Conservation (phyloP, 2,113 vertebrate genomes). For the Etia nguti region DNA sequence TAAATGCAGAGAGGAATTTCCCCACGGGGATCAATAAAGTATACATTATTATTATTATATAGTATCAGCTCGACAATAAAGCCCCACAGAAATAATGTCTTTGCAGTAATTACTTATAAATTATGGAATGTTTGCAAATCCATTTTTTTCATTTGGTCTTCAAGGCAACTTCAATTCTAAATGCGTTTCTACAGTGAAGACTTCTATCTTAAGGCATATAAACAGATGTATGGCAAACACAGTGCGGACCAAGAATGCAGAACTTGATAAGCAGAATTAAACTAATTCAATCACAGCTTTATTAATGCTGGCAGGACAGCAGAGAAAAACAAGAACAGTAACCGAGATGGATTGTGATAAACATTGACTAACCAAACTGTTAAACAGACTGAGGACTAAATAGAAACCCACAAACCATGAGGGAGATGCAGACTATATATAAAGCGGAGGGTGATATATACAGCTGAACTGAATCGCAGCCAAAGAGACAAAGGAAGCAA, state of each 20-base stretch:
- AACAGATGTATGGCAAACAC: not conserved
- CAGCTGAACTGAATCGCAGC: not conserved
- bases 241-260: not conserved
- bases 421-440: not conserved
- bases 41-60: no score
- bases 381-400: not conserved
- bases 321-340: not conserved
- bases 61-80: not conserved
- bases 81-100: not conserved
- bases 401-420: rapidly evolving
- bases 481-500: not conserved
- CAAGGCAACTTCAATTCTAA: not conserved
- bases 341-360: not conserved
- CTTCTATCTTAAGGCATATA: not conserved
- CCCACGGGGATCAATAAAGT: no score
- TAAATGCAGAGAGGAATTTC: no score
- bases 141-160: not conserved
- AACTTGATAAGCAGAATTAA: not conserved
- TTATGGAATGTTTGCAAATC: not conserved
- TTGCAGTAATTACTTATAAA: not conserved
- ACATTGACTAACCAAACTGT: not conserved
- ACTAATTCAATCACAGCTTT: not conserved
- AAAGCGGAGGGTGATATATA: not conserved
- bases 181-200: not conserved
- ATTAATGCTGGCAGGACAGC: not conserved